phyloP scores from a whole-genome alignment of 2,888 invertebrate genomes.

The Eupsilia transversa region DNA sequence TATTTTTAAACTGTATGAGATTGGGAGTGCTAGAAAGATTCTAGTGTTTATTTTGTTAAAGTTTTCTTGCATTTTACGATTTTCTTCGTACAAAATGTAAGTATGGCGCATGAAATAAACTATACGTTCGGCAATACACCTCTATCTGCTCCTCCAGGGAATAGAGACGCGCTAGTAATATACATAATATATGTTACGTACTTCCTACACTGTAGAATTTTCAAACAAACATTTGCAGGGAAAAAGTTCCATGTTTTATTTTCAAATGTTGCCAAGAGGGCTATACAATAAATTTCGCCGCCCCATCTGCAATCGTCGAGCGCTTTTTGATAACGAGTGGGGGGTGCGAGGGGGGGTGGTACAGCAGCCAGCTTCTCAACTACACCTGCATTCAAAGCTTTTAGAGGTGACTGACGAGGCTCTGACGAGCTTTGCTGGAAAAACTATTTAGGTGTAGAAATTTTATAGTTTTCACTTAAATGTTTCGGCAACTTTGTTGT shows the following conservation, averaged over 20 bases:
- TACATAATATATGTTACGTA: conserved; percentile 46
- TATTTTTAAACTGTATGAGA: conserved; percentile 51
- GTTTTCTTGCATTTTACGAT: conserved; percentile 29
- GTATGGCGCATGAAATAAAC: conserved; percentile 29
- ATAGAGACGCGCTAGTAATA: conserved; percentile 16
- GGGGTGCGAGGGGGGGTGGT: neutral
- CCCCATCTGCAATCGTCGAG: conserved; percentile 61
- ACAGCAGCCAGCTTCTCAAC: conserved; percentile 24
- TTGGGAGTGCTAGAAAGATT: conserved; percentile 21
- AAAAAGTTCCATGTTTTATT: conserved; percentile 56
- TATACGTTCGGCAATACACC: conserved; percentile 23
- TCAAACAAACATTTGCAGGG: conserved; percentile 40
- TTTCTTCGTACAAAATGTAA: conserved; percentile 30
- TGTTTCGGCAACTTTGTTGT: neutral
- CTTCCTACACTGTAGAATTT: conserved; percentile 26
- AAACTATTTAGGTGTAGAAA: conserved; percentile 17
- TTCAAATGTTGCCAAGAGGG: conserved; percentile 53
- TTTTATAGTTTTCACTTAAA: conserved; percentile 17
- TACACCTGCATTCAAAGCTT: conserved; percentile 51
- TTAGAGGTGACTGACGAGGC: conserved; percentile 48
- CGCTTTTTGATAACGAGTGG: conserved; percentile 53
- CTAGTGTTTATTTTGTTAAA: conserved; percentile 39
- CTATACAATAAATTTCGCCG: conserved; percentile 53
- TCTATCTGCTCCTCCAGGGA: conserved; percentile 31
- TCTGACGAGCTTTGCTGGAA: conserved; percentile 30